Base-by-base conservation (phyloP, 64 coral and sea anemone genomes). In the Dendronephthya gigantea region DNA sequence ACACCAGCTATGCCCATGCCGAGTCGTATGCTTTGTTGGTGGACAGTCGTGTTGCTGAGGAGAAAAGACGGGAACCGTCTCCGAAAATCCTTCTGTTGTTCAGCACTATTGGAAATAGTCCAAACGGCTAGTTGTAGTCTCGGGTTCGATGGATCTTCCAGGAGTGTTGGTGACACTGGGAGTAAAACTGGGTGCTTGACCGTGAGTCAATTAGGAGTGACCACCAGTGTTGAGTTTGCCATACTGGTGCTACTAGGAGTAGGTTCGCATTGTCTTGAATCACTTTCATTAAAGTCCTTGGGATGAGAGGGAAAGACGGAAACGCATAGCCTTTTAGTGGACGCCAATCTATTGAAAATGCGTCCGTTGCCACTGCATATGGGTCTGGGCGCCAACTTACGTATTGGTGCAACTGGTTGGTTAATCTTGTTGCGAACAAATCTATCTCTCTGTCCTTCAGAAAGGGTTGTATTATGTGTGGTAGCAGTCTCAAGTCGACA, bases 1-100 rank as follows among this genome's bases (percentile, higher is more conserved):
- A 74, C 68, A 74, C 68, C 68, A 74, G 68, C 68, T 74, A 8
- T 35, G 68, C 68, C 68, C 68, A 74, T 35, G n/a, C n/a, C 11
- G 19, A 74, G 13, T 74, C 68, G 30, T 74, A 74, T 27, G 68
- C 68, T 28, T 74, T 74, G 32, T 74, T 74, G 68, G 68, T 74
- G 32, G 68, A 74, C 68, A 25, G n/a, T 2, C 68, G 68, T 74
- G 0, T 74, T 35, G 68, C n/a, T 0, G 68, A 30, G 13, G 68
- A 74, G 1, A 74, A 28, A 8, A 74, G 68, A 28, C 12, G n/a
- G 68, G 25, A 74, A 25, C 68, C 30, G 68, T 74, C 13, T 7
- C 30, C 6, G 68, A 74, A 74, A 74, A 11, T 12, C 68, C 68
- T 35, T 0, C 68, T 74, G 68, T 35, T 27, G n/a, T 74, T 13